These are phyloP conservation scores for Psittacula derbiana DNA, from an alignment of 2,797 vertebrate genomes.

Conservation along the genomic window DNA sequence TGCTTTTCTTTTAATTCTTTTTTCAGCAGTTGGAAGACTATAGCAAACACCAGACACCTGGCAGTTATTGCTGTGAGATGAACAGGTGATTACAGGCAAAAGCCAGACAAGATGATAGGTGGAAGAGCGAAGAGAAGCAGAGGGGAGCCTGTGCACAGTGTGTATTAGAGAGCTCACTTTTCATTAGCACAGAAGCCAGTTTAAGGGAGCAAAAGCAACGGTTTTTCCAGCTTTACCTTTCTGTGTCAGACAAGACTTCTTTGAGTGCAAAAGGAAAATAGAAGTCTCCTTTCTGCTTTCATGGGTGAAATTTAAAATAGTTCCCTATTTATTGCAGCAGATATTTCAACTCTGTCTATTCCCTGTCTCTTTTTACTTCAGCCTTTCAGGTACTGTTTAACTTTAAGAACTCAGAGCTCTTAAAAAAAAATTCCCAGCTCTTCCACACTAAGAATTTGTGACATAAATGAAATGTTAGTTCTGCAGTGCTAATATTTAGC, in stretches of 20 bases:
- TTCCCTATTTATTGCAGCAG: not conserved
- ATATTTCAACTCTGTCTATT: not conserved
- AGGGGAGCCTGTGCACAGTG: not conserved
- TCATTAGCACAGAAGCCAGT: slow-evolving; percentile 11
- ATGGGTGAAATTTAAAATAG: slow-evolving; percentile 17
- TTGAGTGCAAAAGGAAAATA: slow-evolving; percentile 3
- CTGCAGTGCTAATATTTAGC: slow-evolving; percentile 13
- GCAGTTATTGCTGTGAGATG: slow-evolving; percentile 27
- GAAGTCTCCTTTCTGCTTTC: not conserved
- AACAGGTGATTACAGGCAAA: slow-evolving; percentile 15
- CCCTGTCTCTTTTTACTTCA: slow-evolving; percentile 16
- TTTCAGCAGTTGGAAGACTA: not conserved
- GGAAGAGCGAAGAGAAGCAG: not conserved
- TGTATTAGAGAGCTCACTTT: not conserved
- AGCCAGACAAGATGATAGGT: not conserved
- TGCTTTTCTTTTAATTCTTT: not conserved
- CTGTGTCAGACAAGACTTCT: slow-evolving; percentile 9
- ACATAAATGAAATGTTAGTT: not conserved
- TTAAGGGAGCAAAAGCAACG: slow-evolving; percentile 27
- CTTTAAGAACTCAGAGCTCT: not conserved
- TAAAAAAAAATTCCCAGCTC: not conserved
- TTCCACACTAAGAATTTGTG: not conserved
- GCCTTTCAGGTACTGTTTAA: slow-evolving; percentile 5
- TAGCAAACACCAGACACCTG: slow-evolving; percentile 11
- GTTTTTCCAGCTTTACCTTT: not conserved